These are phyloP conservation scores for Galerucella pusilla DNA, from an alignment of 2,888 invertebrate species.

Conservation along the genomic window DNA sequence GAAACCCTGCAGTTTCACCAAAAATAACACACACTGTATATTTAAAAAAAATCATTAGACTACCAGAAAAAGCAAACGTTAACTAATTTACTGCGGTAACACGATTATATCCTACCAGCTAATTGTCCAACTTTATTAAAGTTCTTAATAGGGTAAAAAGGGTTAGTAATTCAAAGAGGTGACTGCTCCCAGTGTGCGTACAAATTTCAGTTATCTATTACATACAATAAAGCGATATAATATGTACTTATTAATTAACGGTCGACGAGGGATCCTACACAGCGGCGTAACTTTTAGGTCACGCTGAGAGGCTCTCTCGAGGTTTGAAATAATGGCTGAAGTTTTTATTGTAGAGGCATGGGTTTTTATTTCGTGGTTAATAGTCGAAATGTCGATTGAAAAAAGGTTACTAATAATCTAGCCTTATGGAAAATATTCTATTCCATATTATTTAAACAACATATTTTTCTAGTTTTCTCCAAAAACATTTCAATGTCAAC, in stretches of 20 bases:
- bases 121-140: conserved; percentile 19
- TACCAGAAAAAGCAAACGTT: no score
- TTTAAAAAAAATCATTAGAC: no score
- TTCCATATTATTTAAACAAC: background rate
- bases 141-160: background rate
- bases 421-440: no score
- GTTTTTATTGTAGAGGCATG: no score
- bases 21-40: no score
- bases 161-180: conserved; percentile 1
- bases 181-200: conserved; percentile 14
- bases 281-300: background rate
- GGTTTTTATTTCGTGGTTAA: no score
- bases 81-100: conserved; percentile 4
- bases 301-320: no score
- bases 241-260: background rate
- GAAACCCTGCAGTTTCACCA: no score
- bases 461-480: background rate
- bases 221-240: conserved; percentile 9
- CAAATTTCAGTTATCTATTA: conserved; percentile 24
- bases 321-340: no score
- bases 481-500: no score
- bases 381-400: no score
- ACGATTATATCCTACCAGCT: background rate
- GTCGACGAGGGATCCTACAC: background rate
- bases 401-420: no score